A percentile compares a stretch with the other conserved stretches of the same genome.
Conservation (phyloP, 1,140 invertebrate genomes). For the Drosophila cardini region DNA sequence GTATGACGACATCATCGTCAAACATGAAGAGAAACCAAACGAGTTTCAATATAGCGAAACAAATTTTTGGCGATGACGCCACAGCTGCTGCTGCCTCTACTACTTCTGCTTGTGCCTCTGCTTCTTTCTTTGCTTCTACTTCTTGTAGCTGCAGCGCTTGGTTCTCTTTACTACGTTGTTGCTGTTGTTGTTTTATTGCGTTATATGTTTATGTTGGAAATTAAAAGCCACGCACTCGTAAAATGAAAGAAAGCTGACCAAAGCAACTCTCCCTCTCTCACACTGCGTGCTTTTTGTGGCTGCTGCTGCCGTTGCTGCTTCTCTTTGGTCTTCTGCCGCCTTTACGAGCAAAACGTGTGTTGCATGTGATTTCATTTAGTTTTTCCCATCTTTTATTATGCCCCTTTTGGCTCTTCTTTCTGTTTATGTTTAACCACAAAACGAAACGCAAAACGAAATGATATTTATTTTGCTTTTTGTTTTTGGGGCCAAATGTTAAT, state of each 20-base stretch:
- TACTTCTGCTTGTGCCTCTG: conserved; percentile 31
- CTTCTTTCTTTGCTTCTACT: conserved; percentile 3
- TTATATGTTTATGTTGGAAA: conserved; percentile 76
- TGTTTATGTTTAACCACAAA: conserved; percentile 59
- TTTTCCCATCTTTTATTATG: conserved; percentile 35
- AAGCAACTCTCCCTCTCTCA: conserved; percentile 14
- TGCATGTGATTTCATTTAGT: conserved; percentile 80
- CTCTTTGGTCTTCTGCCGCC: conserved; percentile 49
- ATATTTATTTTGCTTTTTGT: conserved; percentile 20
- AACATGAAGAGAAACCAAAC: conserved; percentile 48
- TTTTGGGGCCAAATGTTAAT: conserved; percentile 76
- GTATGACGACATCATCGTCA: conserved; percentile 70
- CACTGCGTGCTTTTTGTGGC: not conserved
- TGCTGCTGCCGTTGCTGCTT: conserved; percentile 18
- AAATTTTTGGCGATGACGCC: conserved; percentile 79
- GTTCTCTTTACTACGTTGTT: conserved; percentile 11
- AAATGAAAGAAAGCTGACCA: conserved; percentile 47
- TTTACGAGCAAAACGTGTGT: conserved; percentile 66
- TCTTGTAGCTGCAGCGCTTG: conserved; percentile 37
- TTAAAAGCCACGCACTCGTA: conserved; percentile 57
- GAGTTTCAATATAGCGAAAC: conserved; percentile 70
- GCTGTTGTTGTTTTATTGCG: conserved; percentile 61
- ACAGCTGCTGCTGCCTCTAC: conserved; percentile 52
- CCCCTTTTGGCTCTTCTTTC: not conserved
- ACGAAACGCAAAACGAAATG: conserved; percentile 56